Conservation (phyloP, 2,797 vertebrate genomes). For the Neosalanx taihuensis region DNA sequence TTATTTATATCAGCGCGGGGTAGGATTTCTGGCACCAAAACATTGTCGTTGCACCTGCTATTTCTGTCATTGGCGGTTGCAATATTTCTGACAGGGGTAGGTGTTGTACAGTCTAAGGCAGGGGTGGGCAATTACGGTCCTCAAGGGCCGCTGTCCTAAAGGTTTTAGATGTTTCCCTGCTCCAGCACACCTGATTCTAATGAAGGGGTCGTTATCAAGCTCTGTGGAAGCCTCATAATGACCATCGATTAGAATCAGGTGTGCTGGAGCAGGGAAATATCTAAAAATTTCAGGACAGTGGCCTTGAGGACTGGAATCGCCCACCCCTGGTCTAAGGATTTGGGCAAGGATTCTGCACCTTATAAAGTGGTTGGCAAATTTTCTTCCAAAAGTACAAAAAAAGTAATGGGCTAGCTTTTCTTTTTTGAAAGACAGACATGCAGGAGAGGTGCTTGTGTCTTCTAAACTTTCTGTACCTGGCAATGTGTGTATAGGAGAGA, state of each 20-base stretch:
- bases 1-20: slow-evolving; percentile 66
- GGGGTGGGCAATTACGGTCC: no score
- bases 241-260: no score
- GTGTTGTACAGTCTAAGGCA: slow-evolving; percentile 33
- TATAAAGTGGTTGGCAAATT: not conserved
- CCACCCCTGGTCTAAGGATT: no score
- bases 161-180: no score
- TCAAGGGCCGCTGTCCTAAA: no score
- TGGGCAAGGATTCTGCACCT: not conserved
- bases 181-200: no score
- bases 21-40: slow-evolving; percentile 79
- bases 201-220: no score
- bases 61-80: slow-evolving; percentile 64
- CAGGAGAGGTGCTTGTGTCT: not conserved
- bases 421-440: not conserved
- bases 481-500: not conserved
- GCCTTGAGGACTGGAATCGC: no score
- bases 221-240: no score
- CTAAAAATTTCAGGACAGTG: no score
- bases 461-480: not conserved
- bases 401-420: not conserved
- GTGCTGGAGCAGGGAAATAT: no score
- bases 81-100: slow-evolving; percentile 65
- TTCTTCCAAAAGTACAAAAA: not conserved
- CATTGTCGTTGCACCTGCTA: slow-evolving; percentile 60